A percentile compares a stretch with the other conserved stretches of the same genome.
These are phyloP conservation scores for Ephestia elutella DNA, from an alignment of 1,140 invertebrate genomes.

Conservation along the genomic window DNA sequence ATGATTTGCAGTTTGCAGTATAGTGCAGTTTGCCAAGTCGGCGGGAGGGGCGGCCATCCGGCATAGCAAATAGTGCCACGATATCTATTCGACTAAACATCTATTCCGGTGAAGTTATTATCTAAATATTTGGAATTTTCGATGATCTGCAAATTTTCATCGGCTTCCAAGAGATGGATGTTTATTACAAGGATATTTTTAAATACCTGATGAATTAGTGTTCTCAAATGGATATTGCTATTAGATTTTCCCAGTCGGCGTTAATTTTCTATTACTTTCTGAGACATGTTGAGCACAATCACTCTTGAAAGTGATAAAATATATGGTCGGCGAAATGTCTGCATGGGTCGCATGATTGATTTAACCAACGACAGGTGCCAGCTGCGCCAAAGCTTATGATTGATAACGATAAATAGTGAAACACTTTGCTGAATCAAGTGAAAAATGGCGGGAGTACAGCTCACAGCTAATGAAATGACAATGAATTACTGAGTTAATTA, in stretches of 20 bases:
- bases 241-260: background rate
- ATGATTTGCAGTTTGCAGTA: slow-evolving; percentile 64
- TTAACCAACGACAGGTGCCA: slow-evolving; percentile 32
- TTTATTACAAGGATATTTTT: too few species aligned
- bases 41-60: slow-evolving; percentile 44
- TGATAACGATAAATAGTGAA: slow-evolving; percentile 36
- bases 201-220: too few species aligned
- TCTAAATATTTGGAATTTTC: slow-evolving; percentile 19
- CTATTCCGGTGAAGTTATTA: slow-evolving; percentile 27
- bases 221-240: too few species aligned
- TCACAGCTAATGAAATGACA: slow-evolving; percentile 37
- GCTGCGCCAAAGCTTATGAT: slow-evolving; percentile 29
- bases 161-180: too few species aligned
- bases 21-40: slow-evolving; percentile 69
- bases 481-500: slow-evolving; percentile 51
- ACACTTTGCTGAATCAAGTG: slow-evolving; percentile 16
- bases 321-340: slow-evolving; percentile 33
- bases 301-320: slow-evolving; percentile 44
- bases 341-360: slow-evolving; percentile 53
- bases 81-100: slow-evolving; percentile 41
- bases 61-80: slow-evolving; percentile 38
- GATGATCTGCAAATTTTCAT: too few species aligned
- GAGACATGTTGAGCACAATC: slow-evolving; percentile 15
- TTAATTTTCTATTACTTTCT: slow-evolving; percentile 33
- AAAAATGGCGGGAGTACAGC: slow-evolving; percentile 5